Base-by-base conservation (phyloP, 30 jellyfish, hydroid and myxozoan species). In the Aurelia aurita complex sp. Pacific region DNA sequence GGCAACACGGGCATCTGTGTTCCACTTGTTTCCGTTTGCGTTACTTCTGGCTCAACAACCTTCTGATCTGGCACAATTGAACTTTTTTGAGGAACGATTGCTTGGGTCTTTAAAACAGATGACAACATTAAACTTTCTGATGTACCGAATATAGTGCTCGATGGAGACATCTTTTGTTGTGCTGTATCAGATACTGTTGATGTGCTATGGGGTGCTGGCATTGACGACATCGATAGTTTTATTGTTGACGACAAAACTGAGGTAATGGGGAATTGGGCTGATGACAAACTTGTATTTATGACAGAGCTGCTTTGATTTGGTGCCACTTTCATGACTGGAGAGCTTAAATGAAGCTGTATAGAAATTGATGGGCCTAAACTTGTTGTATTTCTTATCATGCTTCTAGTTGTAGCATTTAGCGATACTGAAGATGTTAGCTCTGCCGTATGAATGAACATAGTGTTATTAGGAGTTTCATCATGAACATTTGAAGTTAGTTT, bases 1-100 rank as follows among this genome's bases (percentile, higher is more conserved):
- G 93, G 93, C 16, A 74, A 35, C 17, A 17, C 40, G 8, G 93
- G 93, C 93, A 84, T 84, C 52, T 59, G 42, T 65, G 69, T 78
- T 4, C 64, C 11, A 50, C 55, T 65, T 33, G 46, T 23, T 10
- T 36, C 54, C 0, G 79, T 23, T 2, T 43, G 10, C 5, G 40
- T 18, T 10, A 77, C n/a, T 23, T 16, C 40, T 61, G 67, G 14
- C 14, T 32, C 73, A 3, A 73, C 34, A 1, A 73, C 8, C 51
- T 16, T 18, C 18, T 23, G 14, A 19, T 9, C 64, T 40, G 62
- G 38, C 19, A 71, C 63, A 16, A n/a, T 10, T 2, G 23, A 14
- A 18, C 23, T 51, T 17, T 15, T 23, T 12, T 40, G 46, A 40
- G 38, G 29, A 29, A n/a, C n/a, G 50, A 73, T 73, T 43, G 29